phyloP scores from a whole-genome alignment of 1,140 invertebrate species.

The Calosoma granatense region DNA sequence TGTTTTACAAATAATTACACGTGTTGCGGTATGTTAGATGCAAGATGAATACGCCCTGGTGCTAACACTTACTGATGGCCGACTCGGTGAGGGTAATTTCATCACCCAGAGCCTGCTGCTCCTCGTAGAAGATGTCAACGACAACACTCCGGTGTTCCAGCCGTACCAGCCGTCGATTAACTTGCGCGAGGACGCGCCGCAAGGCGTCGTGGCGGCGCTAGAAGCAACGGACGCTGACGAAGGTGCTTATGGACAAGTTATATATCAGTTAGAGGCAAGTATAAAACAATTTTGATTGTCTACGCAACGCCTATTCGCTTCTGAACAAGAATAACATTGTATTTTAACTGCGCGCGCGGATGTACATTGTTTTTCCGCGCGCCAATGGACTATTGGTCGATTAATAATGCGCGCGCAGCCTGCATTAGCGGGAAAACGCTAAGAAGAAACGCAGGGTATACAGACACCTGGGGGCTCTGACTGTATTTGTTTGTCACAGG shows the following conservation, averaged over 20 bases:
- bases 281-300: not conserved
- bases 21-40: conserved; percentile 47
- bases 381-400: too few species aligned
- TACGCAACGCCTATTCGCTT: too few species aligned
- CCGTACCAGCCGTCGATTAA: conserved; percentile 73
- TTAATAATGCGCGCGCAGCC: too few species aligned
- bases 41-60: conserved; percentile 82
- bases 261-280: conserved; percentile 26
- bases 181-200: conserved; percentile 64
- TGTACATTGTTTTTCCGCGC: too few species aligned
- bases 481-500: conserved; percentile 41
- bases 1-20: too few species aligned
- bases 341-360: too few species aligned
- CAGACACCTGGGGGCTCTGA: not conserved
- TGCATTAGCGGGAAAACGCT: too few species aligned
- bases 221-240: conserved; percentile 84
- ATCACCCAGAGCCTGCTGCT: conserved; percentile 82
- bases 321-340: too few species aligned
- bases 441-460: not conserved
- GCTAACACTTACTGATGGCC: conserved; percentile 79
- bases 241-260: conserved; percentile 82
- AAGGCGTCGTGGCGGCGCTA: conserved; percentile 64
- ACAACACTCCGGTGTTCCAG: conserved; percentile 80
- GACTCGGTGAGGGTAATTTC: conserved; percentile 76
- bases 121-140: conserved; percentile 85